These are phyloP conservation scores for Hepsetus odoe DNA, from an alignment of 2,113 vertebrate species.

Conservation along the genomic window DNA sequence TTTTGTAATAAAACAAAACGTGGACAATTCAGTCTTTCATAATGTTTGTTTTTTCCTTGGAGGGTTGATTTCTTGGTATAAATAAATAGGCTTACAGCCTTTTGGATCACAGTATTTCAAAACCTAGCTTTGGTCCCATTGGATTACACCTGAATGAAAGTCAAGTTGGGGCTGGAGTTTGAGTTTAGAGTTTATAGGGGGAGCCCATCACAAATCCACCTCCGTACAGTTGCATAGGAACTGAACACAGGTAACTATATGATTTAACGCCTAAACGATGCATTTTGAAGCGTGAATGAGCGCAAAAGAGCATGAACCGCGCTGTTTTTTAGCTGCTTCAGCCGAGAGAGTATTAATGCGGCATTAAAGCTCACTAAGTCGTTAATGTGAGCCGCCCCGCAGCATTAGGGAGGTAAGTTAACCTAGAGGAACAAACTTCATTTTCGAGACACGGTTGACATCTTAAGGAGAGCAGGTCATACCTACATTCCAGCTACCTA, in stretches of 20 bases:
- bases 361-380: not conserved
- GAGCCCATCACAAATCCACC: not conserved
- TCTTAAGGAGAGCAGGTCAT: not conserved
- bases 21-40: too few species aligned
- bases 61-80: not conserved
- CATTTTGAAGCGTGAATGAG: too few species aligned
- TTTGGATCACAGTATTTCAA: not conserved
- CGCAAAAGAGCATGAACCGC: not conserved
- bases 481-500: not conserved
- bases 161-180: not conserved
- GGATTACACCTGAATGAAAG: not conserved
- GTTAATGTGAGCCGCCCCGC: not conserved
- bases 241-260: not conserved
- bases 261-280: not conserved
- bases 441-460: not conserved
- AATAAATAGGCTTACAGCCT: too few species aligned
- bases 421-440: not conserved
- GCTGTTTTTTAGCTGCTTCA: too few species aligned
- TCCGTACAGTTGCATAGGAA: not conserved
- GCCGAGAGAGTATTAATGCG: not conserved
- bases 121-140: not conserved
- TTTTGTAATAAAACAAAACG: too few species aligned
- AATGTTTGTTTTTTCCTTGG: not conserved
- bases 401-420: not conserved
- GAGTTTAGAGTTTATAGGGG: not conserved